These are phyloP conservation scores for Sinocyclocheilus anshuiensis DNA, from an alignment of 2,113 vertebrate genomes.

Conservation along the genomic window DNA sequence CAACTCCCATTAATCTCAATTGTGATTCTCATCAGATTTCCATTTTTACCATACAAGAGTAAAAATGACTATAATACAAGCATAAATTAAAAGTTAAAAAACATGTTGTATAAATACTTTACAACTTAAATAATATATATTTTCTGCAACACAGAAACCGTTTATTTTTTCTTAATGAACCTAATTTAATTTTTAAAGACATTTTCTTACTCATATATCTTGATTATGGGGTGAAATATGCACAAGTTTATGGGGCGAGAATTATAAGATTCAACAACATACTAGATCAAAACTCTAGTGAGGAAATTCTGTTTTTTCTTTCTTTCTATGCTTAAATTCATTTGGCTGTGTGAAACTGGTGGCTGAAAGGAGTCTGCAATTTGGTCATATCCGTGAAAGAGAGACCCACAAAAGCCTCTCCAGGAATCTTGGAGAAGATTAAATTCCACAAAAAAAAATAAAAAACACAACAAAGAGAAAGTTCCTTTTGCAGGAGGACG, in stretches of 20 bases:
- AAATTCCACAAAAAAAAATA: background rate
- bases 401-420: slow-evolving; percentile 28
- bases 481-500: background rate
- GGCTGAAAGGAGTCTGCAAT: slow-evolving; percentile 8
- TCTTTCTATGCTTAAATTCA: background rate
- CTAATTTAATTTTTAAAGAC: background rate
- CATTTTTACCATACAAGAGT: background rate
- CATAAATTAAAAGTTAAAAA: slow-evolving; percentile 16
- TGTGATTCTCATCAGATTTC: background rate
- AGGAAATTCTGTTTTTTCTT: background rate
- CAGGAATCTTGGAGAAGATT: background rate
- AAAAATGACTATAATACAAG: background rate
- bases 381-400: slow-evolving; percentile 14
- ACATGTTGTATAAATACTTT: background rate
- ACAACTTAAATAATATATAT: slow-evolving; percentile 18
- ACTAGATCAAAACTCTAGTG: background rate
- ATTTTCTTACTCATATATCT: background rate
- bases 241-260: background rate
- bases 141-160: background rate
- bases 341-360: background rate
- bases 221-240: background rate
- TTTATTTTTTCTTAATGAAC: background rate
- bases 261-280: background rate
- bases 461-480: background rate
- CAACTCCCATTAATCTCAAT: background rate